Base-by-base conservation (phyloP, 2,888 invertebrate species). In the Coenonympha glycerion region DNA sequence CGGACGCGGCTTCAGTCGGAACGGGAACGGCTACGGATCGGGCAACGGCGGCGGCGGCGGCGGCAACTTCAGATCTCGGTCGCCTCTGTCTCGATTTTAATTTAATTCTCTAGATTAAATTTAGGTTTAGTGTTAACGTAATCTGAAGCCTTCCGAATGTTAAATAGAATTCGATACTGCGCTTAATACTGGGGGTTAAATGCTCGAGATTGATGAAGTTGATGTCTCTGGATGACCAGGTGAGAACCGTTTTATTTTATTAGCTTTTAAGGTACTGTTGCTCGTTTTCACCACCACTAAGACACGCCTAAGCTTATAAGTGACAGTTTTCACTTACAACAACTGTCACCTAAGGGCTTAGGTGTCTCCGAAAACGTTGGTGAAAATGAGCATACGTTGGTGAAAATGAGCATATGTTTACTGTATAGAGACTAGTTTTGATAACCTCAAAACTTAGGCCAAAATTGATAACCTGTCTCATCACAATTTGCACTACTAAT, bases 61-160 rank as follows among this genome's bases (percentile, higher is more conserved):
- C 55, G 86, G 89, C 60, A 88, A 83, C 65, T 88, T 87, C 75
- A 87, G 89, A 74, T 88, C 88, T 68, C 80, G 86, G 72, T 87
- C 87, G 68, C 86, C 86, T 21, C 68, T 82, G 69, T 76, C 79
- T 64, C 81, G 86, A 69, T 84, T 84, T 77, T 87, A 84, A 81
- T 73, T 71, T 73, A 71, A 70, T 68, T 74, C 69, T 85, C 70
- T 85, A 86, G 82, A 71, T 74, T 71, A 73, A 81, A 80, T 75
- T 79, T 86, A 85, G 85, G 85, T 83, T 79, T 86, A 86, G 86
- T 86, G 84, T 86, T 85, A 86, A 77, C 75, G 83, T 84, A 79
- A 83, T 86, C 87, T 85, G 87, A 86, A 86, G 87, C 87, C 86
- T 87, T 86, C 82, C 80, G 76, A 79, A 84, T 83, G 76, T 80